Conservation (phyloP, 2,113 vertebrate species). For the Nanger granti region DNA sequence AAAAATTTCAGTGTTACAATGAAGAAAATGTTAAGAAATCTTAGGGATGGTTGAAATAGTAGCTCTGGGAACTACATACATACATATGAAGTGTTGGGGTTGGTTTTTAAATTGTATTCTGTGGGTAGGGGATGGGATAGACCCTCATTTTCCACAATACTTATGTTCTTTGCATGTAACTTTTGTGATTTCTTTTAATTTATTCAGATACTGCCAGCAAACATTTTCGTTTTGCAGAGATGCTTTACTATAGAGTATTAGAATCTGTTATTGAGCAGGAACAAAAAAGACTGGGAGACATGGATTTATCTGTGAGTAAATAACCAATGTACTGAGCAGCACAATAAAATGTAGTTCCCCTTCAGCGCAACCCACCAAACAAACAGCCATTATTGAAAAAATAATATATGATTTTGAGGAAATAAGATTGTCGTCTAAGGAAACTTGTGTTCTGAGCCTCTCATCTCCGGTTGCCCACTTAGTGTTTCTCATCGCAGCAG, state of each 20-base stretch:
- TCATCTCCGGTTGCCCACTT: not conserved
- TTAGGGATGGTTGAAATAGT: not conserved
- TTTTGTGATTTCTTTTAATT: not conserved
- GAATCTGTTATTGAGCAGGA: slow-evolving; percentile 91
- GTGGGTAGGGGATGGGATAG: not conserved
- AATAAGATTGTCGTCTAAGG: not conserved
- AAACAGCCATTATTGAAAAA: not conserved
- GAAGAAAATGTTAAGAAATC: not conserved
- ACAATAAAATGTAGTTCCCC: not conserved
- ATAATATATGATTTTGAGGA: not conserved
- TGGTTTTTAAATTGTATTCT: slow-evolving; percentile 33
- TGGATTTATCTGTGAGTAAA: slow-evolving; percentile 90
- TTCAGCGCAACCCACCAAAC: not conserved
- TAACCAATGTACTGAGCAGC: not conserved
- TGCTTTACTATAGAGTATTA: slow-evolving; percentile 92
- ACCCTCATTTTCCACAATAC: not conserved
- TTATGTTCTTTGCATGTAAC: slow-evolving; percentile 33
- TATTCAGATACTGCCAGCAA: slow-evolving; percentile 87
- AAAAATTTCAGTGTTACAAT: not conserved
- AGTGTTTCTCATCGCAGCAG: not conserved
- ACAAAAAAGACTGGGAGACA: slow-evolving; percentile 87
- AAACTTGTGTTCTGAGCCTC: not conserved
- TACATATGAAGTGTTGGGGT: not conserved
- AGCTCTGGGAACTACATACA: not conserved
- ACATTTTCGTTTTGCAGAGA: slow-evolving; percentile 88